These are phyloP conservation scores for Solea solea DNA, from an alignment of 2,113 vertebrate species.

Conservation along the genomic window DNA sequence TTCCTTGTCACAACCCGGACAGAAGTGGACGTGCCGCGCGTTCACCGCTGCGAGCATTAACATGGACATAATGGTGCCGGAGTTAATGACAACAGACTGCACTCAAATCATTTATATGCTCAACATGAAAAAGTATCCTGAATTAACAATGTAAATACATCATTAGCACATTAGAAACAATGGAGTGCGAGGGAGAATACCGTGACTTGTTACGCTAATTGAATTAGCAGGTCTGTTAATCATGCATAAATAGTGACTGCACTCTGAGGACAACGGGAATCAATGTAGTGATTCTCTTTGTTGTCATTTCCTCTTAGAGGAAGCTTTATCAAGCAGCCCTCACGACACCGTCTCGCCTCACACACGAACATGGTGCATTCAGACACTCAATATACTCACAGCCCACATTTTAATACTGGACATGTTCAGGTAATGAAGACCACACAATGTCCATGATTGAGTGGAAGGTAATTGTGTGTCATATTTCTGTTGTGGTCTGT, in stretches of 20 bases:
- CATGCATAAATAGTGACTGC: constrained; percentile 73
- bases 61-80: neutral
- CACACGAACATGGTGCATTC: neutral
- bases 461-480: too few species aligned
- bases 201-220: constrained; percentile 74
- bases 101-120: constrained; percentile 42
- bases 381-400: neutral
- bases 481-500: too few species aligned
- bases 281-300: constrained; percentile 64
- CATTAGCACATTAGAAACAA: constrained; percentile 72
- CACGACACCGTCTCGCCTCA: neutral
- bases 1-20: constrained; percentile 26
- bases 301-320: constrained; percentile 68
- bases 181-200: constrained; percentile 60
- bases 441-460: too few species aligned
- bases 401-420: too few species aligned
- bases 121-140: constrained; percentile 58
- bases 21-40: neutral
- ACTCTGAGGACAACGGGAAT: constrained; percentile 68
- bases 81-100: constrained; percentile 60
- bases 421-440: too few species aligned
- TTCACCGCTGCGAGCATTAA: too few species aligned
- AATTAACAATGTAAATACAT: constrained; percentile 70
- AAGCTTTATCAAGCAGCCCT: constrained; percentile 53
- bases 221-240: constrained; percentile 78